phyloP scores from a whole-genome alignment of 2,797 vertebrate genomes.

The Chiroxiphia lanceolata region DNA sequence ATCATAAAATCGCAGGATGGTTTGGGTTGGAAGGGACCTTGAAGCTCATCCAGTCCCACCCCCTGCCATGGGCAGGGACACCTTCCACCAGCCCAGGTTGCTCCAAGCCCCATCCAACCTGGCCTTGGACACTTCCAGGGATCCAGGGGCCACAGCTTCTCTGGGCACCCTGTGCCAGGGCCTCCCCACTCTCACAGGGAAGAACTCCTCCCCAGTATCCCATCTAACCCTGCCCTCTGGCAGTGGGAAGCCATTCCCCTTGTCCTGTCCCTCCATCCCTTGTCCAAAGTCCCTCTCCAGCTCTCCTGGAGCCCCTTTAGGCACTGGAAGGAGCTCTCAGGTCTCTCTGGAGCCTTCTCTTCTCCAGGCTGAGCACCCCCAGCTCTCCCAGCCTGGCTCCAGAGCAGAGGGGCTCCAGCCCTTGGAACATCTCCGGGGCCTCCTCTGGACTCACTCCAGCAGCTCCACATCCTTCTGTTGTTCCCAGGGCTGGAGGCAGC shows the following conservation, averaged over 20 bases:
- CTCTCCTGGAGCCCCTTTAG: neutral
- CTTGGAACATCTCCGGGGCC: fast-evolving
- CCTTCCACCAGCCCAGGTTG: fast-evolving
- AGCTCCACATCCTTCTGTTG: neutral
- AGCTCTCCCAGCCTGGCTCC: neutral
- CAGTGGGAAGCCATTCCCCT: neutral
- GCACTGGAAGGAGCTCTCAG: neutral
- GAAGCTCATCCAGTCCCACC: neutral
- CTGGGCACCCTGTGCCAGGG: neutral
- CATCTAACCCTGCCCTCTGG: fast-evolving
- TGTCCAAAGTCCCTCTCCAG: neutral
- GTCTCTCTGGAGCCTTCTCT: neutral
- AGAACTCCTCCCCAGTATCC: fast-evolving
- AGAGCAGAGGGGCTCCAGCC: neutral
- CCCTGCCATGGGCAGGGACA: neutral
- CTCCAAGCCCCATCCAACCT: fast-evolving
- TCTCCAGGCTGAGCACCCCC: neutral
- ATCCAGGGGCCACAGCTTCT: neutral
- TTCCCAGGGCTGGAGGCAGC: neutral
- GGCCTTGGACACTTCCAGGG: neutral
- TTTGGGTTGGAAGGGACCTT: neutral
- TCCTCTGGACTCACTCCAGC: neutral
- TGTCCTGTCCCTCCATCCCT: neutral
- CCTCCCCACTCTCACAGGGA: fast-evolving
- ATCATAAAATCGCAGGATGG: neutral